Conservation (phyloP, 2,888 invertebrate species). For the Diarsia brunnea region DNA sequence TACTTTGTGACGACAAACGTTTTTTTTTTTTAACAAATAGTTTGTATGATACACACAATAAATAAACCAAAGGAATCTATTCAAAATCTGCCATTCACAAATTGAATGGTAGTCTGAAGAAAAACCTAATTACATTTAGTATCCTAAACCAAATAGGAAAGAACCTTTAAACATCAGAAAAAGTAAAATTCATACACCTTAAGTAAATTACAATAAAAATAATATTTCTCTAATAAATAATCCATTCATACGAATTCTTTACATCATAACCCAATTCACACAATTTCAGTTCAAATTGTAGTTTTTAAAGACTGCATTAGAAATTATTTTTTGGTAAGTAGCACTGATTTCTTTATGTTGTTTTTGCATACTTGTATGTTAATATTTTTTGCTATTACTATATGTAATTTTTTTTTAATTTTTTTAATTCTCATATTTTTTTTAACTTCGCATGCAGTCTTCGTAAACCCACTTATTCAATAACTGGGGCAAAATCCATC, state of each 20-base stretch:
- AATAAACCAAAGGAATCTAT: neutral
- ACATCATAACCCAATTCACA: conserved; percentile 10
- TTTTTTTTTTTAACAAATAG: neutral
- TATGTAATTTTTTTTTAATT: neutral
- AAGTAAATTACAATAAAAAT: conserved; percentile 47
- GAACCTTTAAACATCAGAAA: conserved; percentile 8
- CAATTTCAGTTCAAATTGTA: conserved; percentile 11
- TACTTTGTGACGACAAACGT: conserved; percentile 37
- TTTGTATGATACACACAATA: neutral
- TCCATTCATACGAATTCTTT: conserved; percentile 35
- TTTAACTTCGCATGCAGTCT: conserved; percentile 8
- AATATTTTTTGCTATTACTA: neutral
- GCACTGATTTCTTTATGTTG: neutral
- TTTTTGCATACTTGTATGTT: neutral
- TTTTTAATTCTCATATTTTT: neutral
- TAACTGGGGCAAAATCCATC: neutral
- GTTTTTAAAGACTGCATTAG: conserved; percentile 25
- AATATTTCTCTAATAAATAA: conserved; percentile 52
- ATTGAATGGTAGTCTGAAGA: conserved; percentile 3
- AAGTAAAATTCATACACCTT: conserved; percentile 52
- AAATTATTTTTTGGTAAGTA: neutral
- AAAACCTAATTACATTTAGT: neutral
- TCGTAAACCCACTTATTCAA: neutral
- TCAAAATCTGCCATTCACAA: conserved; percentile 10
- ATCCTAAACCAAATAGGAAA: conserved; percentile 19